Conservation (phyloP, 2,113 vertebrate genomes). For the Struthidea cinerea region DNA sequence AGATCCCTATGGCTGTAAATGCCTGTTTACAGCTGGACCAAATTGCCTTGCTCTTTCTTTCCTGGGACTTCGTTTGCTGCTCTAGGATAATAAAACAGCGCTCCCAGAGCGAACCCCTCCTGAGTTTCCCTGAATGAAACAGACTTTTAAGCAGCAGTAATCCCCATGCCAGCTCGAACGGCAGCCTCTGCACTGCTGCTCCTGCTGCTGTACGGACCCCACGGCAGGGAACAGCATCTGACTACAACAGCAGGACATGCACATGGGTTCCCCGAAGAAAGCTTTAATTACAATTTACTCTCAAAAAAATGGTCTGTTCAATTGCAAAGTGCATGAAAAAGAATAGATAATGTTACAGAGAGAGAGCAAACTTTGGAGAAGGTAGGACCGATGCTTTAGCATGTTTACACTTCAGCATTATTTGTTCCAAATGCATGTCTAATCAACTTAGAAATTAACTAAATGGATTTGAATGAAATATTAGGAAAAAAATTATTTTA, state of each 20-base stretch:
- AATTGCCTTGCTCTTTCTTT: not conserved
- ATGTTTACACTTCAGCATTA: not conserved
- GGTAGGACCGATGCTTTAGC: not conserved
- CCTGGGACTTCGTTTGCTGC: not conserved
- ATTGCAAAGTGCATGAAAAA: not conserved
- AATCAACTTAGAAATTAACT: not conserved
- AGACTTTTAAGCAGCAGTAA: conserved; percentile 32
- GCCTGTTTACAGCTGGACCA: conserved; percentile 12
- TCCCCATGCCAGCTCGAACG: not conserved
- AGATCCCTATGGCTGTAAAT: conserved; percentile 4
- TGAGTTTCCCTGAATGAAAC: conserved; percentile 19
- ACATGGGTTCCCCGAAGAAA: not conserved
- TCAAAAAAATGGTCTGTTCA: not conserved
- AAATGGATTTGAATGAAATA: not conserved
- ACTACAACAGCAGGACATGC: not conserved
- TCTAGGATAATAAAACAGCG: not conserved
- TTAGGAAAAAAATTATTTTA: not conserved
- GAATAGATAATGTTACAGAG: not conserved
- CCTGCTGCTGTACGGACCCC: not conserved
- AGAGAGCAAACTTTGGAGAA: not conserved
- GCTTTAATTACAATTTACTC: not conserved
- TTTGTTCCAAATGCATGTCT: not conserved
- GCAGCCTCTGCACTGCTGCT: not conserved
- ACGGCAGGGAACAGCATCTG: not conserved
- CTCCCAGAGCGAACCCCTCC: not conserved